phyloP scores from a whole-genome alignment of 1,140 invertebrate species.

The Lasioglossum baleicum region DNA sequence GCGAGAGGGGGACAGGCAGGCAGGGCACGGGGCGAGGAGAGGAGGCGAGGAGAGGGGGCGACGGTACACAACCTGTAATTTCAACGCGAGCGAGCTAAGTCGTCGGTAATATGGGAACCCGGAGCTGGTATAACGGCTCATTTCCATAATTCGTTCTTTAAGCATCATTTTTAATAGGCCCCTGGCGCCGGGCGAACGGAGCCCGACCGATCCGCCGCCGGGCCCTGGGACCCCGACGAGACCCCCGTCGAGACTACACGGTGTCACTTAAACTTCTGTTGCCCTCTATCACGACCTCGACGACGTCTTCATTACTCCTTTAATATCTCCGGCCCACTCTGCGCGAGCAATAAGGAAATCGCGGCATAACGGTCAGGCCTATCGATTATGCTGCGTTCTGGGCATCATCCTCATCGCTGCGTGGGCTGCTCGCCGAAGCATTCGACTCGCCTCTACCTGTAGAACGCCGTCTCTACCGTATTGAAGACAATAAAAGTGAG shows the following conservation, averaged over 20 bases:
- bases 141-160: constrained; percentile 80
- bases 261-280: constrained; percentile 56
- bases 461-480: too few species aligned
- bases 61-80: constrained; percentile 73
- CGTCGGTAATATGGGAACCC: constrained; percentile 75
- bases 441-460: too few species aligned
- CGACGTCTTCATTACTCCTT: constrained; percentile 44
- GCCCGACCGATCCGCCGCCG: constrained; percentile 30
- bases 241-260: constrained; percentile 59
- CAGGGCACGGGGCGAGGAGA: neutral
- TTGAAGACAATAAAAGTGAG: too few species aligned
- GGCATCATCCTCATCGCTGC: too few species aligned
- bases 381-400: neutral
- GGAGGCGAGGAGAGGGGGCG: too few species aligned
- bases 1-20: constrained; percentile 18
- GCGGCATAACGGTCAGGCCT: constrained; percentile 1
- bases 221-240: constrained; percentile 39
- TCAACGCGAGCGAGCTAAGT: constrained; percentile 74
- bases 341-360: neutral
- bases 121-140: constrained; percentile 71
- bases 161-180: constrained; percentile 78
- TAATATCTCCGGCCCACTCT: neutral
- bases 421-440: too few species aligned
- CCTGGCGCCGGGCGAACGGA: constrained; percentile 71
- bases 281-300: constrained; percentile 36